phyloP scores from a whole-genome alignment of 2,113 vertebrate genomes.

The Herpailurus yagouaroundi region DNA sequence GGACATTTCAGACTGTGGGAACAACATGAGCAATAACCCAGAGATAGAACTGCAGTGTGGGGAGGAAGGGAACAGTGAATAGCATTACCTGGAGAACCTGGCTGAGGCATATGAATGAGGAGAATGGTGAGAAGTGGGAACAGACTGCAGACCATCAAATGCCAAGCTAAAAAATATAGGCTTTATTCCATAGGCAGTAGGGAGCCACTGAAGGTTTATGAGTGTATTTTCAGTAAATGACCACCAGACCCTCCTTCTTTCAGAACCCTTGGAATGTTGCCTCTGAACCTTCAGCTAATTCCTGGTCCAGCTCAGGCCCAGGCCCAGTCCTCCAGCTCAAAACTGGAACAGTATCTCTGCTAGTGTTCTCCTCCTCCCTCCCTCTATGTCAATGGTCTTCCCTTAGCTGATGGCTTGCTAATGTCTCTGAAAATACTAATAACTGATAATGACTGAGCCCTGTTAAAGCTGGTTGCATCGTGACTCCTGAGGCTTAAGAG shows the following conservation, averaged over 20 bases:
- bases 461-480: neutral
- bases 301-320: neutral
- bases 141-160: neutral
- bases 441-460: neutral
- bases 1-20: neutral
- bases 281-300: neutral
- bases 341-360: neutral
- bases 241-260: neutral
- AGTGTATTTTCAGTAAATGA: neutral
- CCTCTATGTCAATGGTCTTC: neutral
- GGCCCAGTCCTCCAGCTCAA: neutral
- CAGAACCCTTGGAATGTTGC: neutral
- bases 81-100: neutral
- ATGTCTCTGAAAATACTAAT: neutral
- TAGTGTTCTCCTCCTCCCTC: neutral
- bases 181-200: neutral
- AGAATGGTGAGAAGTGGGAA: neutral
- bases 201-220: neutral
- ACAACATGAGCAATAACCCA: neutral
- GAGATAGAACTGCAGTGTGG: neutral
- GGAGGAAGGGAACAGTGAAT: fast-evolving
- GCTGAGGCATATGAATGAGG: neutral
- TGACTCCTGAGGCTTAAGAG: neutral
- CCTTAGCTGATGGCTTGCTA: neutral
- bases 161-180: neutral